Evolutionary conservation across 2,888 invertebrate species (phyloP).

Genomic region (Drosophila demipolita): DNA sequence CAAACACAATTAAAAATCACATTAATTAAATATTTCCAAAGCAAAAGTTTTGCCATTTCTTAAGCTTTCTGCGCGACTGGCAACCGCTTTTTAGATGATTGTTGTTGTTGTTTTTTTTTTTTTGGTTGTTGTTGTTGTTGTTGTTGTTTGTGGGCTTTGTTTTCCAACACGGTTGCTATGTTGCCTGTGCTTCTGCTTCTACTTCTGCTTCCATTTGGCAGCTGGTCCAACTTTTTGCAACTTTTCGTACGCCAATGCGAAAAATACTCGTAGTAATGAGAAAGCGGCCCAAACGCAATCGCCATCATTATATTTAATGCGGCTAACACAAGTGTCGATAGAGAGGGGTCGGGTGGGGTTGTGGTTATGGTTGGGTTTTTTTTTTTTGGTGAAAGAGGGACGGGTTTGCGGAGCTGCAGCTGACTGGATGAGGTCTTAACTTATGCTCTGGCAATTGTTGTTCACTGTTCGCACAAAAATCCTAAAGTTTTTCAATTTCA

Average conservation of each 20-base stretch:
- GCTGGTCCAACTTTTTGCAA: slow-evolving; percentile 66
- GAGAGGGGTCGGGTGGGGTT: not conserved
- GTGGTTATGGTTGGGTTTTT: not conserved
- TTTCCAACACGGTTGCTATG: slow-evolving; percentile 49
- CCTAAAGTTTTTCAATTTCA: slow-evolving; percentile 79
- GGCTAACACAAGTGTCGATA: slow-evolving; percentile 64
- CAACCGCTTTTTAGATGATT: slow-evolving; percentile 17
- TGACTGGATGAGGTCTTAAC: slow-evolving; percentile 49
- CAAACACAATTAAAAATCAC: slow-evolving; percentile 79
- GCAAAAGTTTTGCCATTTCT: slow-evolving; percentile 78
- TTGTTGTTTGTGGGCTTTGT: slow-evolving; percentile 56
- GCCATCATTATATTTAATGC: slow-evolving; percentile 81
- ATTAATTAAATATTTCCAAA: slow-evolving; percentile 81
- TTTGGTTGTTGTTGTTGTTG: slow-evolving; percentile 15
- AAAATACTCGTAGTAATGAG: slow-evolving; percentile 72
- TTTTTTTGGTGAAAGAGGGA: not conserved
- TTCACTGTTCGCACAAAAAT: slow-evolving; percentile 45
- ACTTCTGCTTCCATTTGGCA: slow-evolving; percentile 13
- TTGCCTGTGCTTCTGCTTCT: not conserved
- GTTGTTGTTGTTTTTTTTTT: not conserved
- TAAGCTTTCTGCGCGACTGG: slow-evolving; percentile 69
- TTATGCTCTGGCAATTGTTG: slow-evolving; percentile 64
- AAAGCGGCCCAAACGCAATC: slow-evolving; percentile 58
- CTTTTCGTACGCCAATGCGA: slow-evolving; percentile 77
- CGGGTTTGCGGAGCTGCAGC: slow-evolving; percentile 6